Base-by-base conservation (phyloP, 2,888 invertebrate species). In the Caradrina clavipalpis region DNA sequence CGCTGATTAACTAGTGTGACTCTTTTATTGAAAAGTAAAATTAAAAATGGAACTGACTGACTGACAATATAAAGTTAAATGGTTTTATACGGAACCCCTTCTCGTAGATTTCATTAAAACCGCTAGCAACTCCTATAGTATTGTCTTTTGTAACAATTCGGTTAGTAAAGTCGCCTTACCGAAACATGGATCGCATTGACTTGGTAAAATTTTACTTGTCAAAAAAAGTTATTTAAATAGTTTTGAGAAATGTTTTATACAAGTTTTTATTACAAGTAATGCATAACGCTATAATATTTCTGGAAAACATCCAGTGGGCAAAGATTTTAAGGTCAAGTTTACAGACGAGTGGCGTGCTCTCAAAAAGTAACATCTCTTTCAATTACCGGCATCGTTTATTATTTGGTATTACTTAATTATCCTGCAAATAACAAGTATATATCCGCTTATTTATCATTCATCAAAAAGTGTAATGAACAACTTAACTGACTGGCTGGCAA, bases 91-190 rank as follows among this genome's bases (percentile, higher is more conserved):
- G 57, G 58, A 74, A 61, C 66, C 54, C 53, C 53, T 22, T 64
- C 51, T 64, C n/a, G 42, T 80, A 80, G 80, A 61, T 47, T 54
- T 60, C 66, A 55, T 57, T 68, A 68, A 80, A 58, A 54, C 39
- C 54, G 80, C 76, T 76, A 76, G 80, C 64, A 26, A 42, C 39
- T 77, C 75, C 76, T 31, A 49, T 77, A 75, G 76, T 56, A 47
- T 60, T 56, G 35, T 51, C 39, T 57, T 57, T 56, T 55, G 22
- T 45, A 2, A 50, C 53, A 15, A 50, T 51, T 69, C 21, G 55
- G 11, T n/a, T 15, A 11, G 58, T 67, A 39, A 19, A 50, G 19
- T 66, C 42, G 65, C n/a, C 73, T 35, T 22, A 22, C 22, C 73
- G 17, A 60, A 35, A 60, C 19, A 13, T 61, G 60, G 45, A 69